Evolutionary conservation across 2,113 vertebrate species (phyloP).

Genomic region (Oplegnathus fasciatus): DNA sequence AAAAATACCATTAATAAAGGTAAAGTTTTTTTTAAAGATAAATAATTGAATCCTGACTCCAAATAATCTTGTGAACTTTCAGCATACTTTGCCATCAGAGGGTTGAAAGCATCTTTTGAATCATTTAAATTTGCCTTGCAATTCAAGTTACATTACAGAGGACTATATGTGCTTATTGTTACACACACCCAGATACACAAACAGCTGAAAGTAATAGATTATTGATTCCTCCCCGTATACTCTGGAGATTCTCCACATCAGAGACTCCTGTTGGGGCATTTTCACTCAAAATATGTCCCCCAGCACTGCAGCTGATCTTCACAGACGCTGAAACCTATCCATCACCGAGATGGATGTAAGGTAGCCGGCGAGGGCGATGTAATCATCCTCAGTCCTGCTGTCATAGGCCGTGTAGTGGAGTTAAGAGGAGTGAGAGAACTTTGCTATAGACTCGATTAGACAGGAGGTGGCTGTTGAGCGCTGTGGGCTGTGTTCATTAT

Average conservation of each 20-base stretch:
- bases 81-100: background rate
- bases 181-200: background rate
- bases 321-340: slow-evolving; percentile 22
- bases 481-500: slow-evolving; percentile 55
- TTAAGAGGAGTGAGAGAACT: slow-evolving; percentile 34
- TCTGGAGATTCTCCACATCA: background rate
- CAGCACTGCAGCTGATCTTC: slow-evolving; percentile 5
- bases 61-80: slow-evolving; percentile 12
- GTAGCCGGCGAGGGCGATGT: slow-evolving; percentile 55
- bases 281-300: slow-evolving; percentile 31
- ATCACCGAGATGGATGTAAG: slow-evolving; percentile 49
- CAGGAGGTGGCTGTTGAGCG: slow-evolving; percentile 45
- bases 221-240: slow-evolving; percentile 51
- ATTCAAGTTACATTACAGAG: background rate
- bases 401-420: slow-evolving; percentile 8
- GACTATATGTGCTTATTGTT: background rate
- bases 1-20: background rate
- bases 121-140: background rate
- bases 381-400: slow-evolving; percentile 58
- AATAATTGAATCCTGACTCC: background rate
- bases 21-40: background rate
- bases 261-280: slow-evolving; percentile 23
- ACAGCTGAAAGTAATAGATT: slow-evolving; percentile 49
- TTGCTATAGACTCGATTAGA: slow-evolving; percentile 56
- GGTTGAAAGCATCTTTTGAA: background rate